phyloP scores from a whole-genome alignment of 2,888 invertebrate genomes.

The Mellilla xanthometata region DNA sequence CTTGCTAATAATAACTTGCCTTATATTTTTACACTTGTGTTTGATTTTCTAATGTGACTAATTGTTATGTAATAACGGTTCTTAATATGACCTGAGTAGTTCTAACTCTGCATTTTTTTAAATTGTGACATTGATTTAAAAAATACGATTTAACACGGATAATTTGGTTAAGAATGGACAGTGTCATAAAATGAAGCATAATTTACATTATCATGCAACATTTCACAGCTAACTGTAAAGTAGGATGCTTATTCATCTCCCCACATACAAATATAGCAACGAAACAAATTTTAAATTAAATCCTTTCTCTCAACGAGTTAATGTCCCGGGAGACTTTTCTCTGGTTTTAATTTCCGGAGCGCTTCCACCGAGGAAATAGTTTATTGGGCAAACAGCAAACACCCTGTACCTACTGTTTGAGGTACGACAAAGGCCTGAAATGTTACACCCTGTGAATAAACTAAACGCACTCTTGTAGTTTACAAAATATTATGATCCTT shows the following conservation, averaged over 20 bases:
- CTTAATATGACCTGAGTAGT: too few relatives aligned
- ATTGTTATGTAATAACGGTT: too few relatives aligned
- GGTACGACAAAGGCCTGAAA: conserved; percentile 23
- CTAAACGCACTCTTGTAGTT: conserved; percentile 3
- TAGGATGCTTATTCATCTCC: conserved; percentile 21
- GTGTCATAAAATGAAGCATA: neutral
- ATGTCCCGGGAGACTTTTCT: conserved; percentile 72
- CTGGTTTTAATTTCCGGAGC: conserved; percentile 77
- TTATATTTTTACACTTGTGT: too few relatives aligned
- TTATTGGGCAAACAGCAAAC: conserved; percentile 54
- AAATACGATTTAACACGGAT: too few relatives aligned
- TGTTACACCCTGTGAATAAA: conserved; percentile 13
- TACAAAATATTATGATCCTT: too few relatives aligned
- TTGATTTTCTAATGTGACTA: too few relatives aligned
- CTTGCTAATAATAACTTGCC: too few relatives aligned
- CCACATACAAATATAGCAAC: conserved; percentile 56
- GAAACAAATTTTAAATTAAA: conserved; percentile 69
- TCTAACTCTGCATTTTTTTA: too few relatives aligned
- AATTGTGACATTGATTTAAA: too few relatives aligned
- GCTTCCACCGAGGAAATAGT: conserved; percentile 74
- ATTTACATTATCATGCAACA: conserved; percentile 3
- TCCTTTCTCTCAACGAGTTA: conserved; percentile 65
- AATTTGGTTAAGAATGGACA: too few relatives aligned
- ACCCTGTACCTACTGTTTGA: conserved; percentile 31
- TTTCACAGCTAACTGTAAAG: conserved; percentile 13